phyloP scores from a whole-genome alignment of 2,888 invertebrate species.

The Micoletzkya japonica region DNA sequence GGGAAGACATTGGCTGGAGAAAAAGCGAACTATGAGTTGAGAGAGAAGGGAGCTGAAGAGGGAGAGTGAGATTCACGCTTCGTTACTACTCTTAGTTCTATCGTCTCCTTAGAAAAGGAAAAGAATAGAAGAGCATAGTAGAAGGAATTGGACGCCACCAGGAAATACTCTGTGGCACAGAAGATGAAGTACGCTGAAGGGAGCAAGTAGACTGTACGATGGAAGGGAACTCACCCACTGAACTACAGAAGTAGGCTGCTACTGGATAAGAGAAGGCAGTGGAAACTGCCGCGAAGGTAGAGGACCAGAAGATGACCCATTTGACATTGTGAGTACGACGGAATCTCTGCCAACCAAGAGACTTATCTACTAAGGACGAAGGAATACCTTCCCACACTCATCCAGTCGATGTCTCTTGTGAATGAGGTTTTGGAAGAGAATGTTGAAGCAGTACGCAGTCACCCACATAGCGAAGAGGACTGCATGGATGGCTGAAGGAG shows the following conservation, averaged over 20 bases:
- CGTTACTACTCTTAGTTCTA: background rate
- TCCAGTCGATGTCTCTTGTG: background rate
- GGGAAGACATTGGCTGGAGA: too few relatives aligned
- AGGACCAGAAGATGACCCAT: constrained; percentile 48
- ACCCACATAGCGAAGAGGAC: constrained; percentile 57
- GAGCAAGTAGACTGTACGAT: background rate
- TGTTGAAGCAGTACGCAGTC: constrained; percentile 58
- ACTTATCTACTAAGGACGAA: background rate
- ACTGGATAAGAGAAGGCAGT: constrained; percentile 56
- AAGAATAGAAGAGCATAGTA: constrained; percentile 4
- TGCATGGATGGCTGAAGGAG: constrained; percentile 53
- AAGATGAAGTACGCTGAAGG: constrained; percentile 6
- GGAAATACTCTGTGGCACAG: constrained; percentile 13
- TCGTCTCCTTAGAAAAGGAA: constrained; percentile 1
- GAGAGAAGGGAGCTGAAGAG: too few relatives aligned
- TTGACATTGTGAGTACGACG: constrained; percentile 56
- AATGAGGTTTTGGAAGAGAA: constrained; percentile 44
- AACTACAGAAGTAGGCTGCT: constrained; percentile 49
- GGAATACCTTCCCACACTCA: background rate
- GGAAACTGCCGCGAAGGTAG: constrained; percentile 56
- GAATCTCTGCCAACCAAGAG: constrained; percentile 37
- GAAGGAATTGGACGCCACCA: constrained; percentile 14
- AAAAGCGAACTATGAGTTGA: too few relatives aligned
- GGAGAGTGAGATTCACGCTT: background rate
- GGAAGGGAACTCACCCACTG: constrained; percentile 36